phyloP scores from a whole-genome alignment of 2,113 vertebrate genomes.

The Pica pica region DNA sequence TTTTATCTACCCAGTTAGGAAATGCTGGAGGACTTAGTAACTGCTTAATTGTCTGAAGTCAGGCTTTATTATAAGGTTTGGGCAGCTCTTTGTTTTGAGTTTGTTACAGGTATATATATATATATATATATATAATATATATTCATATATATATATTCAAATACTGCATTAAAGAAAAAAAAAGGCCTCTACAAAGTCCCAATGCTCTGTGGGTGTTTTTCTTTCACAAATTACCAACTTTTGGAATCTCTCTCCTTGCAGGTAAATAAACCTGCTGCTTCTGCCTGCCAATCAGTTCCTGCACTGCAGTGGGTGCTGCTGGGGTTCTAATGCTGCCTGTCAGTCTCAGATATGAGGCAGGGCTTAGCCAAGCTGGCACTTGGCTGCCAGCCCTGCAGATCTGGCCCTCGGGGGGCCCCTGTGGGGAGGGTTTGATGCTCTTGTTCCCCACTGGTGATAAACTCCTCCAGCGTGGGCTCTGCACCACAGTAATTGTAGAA shows the following conservation, averaged over 20 bases:
- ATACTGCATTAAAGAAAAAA: background rate
- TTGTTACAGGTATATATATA: background rate
- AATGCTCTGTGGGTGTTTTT: background rate
- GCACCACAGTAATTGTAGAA: background rate
- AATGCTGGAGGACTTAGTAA: background rate
- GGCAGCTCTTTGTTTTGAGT: background rate
- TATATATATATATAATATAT: no score
- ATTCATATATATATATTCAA: no score
- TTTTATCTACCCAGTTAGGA: background rate
- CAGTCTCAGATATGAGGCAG: background rate
- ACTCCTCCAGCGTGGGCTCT: fast-evolving
- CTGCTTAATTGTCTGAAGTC: background rate
- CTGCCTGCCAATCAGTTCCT: background rate
- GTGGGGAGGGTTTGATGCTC: background rate
- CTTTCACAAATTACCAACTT: background rate
- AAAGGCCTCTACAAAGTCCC: background rate
- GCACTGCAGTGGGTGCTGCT: background rate
- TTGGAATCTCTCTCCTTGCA: background rate
- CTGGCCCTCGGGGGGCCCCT: fast-evolving
- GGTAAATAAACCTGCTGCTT: background rate
- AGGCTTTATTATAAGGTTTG: background rate
- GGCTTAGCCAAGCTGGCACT: background rate
- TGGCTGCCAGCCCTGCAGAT: background rate
- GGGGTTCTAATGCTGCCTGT: fast-evolving
- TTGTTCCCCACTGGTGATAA: background rate